Percentiles rank a stretch among this genome's conserved stretches.
Evolutionary conservation across 2,888 invertebrate genomes (phyloP).

Genomic region (Pachliopta kotzebuea): DNA sequence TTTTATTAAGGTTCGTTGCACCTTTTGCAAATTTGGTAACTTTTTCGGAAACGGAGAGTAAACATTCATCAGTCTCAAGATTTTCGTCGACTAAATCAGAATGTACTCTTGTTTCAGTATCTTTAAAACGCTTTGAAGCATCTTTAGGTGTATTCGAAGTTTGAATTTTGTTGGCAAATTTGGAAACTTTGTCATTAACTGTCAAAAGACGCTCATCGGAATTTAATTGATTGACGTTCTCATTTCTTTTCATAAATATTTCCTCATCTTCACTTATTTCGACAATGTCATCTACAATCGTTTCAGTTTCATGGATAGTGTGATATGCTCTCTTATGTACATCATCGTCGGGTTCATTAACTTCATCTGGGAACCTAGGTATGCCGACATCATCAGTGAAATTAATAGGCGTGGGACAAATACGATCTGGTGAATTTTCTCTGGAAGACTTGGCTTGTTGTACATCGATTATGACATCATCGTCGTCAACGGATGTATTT

Average conservation of each 20-base stretch:
- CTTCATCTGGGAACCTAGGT: constrained; percentile 87
- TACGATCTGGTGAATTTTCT: constrained; percentile 87
- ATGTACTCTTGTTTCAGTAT: constrained; percentile 62
- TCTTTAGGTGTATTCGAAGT: constrained; percentile 54
- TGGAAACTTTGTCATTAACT: constrained; percentile 80
- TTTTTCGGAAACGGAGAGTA: constrained; percentile 85
- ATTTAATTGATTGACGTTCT: constrained; percentile 57
- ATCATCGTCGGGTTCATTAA: constrained; percentile 87
- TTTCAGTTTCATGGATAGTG: constrained; percentile 81
- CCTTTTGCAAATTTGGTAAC: constrained; percentile 84
- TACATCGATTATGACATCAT: constrained; percentile 84
- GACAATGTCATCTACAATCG: constrained; percentile 79
- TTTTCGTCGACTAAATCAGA: constrained; percentile 76
- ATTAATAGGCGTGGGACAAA: constrained; percentile 84
- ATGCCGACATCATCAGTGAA: constrained; percentile 80
- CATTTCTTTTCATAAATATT: constrained; percentile 59
- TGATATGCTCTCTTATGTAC: constrained; percentile 60
- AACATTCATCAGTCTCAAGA: constrained; percentile 81
- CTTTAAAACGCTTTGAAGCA: constrained; percentile 49
- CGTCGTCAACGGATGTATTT: constrained; percentile 75
- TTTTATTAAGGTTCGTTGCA: constrained; percentile 57
- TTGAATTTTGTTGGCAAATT: constrained; percentile 68
- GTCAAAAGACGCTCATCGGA: constrained; percentile 76
- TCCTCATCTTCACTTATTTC: constrained; percentile 79
- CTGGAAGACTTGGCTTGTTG: constrained; percentile 87